Conservation (phyloP, 2,888 invertebrate species). For the Cacoxenus indagator region DNA sequence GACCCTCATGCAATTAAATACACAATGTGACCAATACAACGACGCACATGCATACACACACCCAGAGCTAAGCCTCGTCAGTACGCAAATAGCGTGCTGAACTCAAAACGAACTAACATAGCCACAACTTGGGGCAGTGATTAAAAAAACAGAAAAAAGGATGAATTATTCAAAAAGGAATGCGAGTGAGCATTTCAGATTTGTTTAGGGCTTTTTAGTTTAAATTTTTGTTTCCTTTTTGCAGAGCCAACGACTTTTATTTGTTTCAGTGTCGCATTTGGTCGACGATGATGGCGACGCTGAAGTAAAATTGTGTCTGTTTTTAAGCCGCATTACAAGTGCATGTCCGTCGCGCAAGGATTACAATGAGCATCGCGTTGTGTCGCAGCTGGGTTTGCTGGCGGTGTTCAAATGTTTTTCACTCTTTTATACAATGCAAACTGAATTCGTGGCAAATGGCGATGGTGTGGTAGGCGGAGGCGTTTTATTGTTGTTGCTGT, state of each 20-base stretch:
- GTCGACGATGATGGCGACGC: background rate
- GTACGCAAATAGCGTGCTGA: conserved; percentile 8
- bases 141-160: background rate
- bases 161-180: background rate
- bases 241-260: background rate
- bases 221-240: background rate
- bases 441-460: background rate
- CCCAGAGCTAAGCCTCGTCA: background rate
- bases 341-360: background rate
- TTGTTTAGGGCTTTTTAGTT: background rate
- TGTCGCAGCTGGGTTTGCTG: background rate
- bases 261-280: background rate
- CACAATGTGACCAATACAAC: conserved; percentile 27
- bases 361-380: conserved; percentile 7
- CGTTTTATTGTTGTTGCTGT: background rate
- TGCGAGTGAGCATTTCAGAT: background rate
- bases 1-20: conserved; percentile 57
- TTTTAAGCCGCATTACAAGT: conserved; percentile 22
- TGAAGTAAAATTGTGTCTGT: background rate
- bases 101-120: conserved; percentile 4
- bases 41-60: background rate
- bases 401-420: background rate
- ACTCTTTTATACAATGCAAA: background rate
- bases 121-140: background rate
- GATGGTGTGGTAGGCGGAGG: background rate